These are phyloP conservation scores for Dermochelys coriacea DNA, from an alignment of 2,797 vertebrate genomes.

Conservation along the genomic window DNA sequence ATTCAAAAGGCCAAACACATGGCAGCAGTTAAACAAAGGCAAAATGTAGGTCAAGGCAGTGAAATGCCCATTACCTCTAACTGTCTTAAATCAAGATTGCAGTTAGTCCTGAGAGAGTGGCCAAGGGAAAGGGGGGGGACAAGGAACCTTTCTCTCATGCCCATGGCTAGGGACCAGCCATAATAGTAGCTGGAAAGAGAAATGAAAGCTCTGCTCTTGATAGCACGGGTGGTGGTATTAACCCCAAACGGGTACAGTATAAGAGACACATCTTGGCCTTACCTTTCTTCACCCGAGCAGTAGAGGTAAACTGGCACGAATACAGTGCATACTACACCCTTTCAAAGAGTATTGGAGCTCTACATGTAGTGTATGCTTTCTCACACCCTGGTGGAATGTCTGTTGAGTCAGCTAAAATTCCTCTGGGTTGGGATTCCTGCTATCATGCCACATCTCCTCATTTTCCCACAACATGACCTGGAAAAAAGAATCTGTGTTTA, in stretches of 20 bases:
- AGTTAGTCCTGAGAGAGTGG: not conserved
- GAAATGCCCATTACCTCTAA: not conserved
- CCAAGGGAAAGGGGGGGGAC: not conserved
- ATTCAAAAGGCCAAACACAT: not conserved
- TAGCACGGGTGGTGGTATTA: not conserved
- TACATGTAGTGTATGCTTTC: not conserved
- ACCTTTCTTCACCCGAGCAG: not conserved
- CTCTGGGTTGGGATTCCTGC: not conserved
- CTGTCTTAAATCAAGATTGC: not conserved
- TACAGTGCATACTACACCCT: not conserved
- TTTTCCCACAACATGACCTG: not conserved
- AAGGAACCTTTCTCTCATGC: not conserved
- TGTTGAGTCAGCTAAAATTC: not conserved
- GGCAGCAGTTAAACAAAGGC: not conserved
- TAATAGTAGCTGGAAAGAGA: not conserved
- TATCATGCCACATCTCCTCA: not conserved
- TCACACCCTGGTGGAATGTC: not conserved
- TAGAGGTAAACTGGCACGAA: not conserved
- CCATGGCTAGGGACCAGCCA: not conserved
- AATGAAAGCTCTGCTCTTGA: not conserved
- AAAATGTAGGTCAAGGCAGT: not conserved
- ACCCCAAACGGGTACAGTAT: not conserved
- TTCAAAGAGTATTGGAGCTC: not conserved
- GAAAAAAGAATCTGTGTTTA: not conserved
- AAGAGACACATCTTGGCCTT: not conserved